A percentile compares a stretch with the other conserved stretches of the same genome.
These are phyloP conservation scores for Clinocottus analis DNA, from an alignment of 2,113 vertebrate genomes.

Conservation along the genomic window DNA sequence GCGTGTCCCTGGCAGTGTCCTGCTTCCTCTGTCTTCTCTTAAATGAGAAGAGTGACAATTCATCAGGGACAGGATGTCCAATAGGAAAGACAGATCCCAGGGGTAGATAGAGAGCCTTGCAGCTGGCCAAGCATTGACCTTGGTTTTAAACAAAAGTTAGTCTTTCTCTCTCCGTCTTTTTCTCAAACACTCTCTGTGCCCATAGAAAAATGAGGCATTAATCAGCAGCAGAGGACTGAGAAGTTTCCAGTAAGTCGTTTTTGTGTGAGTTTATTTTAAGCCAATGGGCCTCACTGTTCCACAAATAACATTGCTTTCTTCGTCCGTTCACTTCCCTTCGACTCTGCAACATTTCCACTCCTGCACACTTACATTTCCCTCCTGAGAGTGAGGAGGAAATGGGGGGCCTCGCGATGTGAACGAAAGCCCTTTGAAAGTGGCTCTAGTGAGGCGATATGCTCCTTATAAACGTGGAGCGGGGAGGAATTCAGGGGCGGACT, in stretches of 20 bases:
- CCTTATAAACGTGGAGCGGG: slow-evolving; percentile 62
- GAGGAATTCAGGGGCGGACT: slow-evolving; percentile 58
- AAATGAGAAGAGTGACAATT: slow-evolving; percentile 79
- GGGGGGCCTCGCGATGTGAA: slow-evolving; percentile 68
- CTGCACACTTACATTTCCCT: slow-evolving; percentile 79
- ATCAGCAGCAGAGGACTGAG: slow-evolving; percentile 64
- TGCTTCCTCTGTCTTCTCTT: slow-evolving; percentile 82
- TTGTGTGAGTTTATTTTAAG: slow-evolving; percentile 75
- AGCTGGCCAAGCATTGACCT: slow-evolving; percentile 72
- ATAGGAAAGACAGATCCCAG: slow-evolving; percentile 72
- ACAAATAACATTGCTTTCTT: slow-evolving; percentile 78
- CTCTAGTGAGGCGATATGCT: slow-evolving; percentile 60
- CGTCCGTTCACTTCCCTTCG: slow-evolving; percentile 68
- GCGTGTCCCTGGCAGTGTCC: slow-evolving; percentile 82
- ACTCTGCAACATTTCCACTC: slow-evolving; percentile 76
- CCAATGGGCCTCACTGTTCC: slow-evolving; percentile 72
- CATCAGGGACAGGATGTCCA: slow-evolving; percentile 78
- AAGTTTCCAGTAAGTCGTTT: slow-evolving; percentile 76
- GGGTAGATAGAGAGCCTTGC: slow-evolving; percentile 62
- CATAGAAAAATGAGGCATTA: slow-evolving; percentile 64
- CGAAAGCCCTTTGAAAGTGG: slow-evolving; percentile 72
- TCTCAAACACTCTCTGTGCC: slow-evolving; percentile 58
- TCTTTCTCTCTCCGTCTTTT: slow-evolving; percentile 44
- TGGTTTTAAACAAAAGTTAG: slow-evolving; percentile 70
- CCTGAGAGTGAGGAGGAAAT: slow-evolving; percentile 80